Percentiles rank a stretch among this genome's conserved stretches.
Evolutionary conservation across 2,888 invertebrate species (phyloP).

Genomic region (Dryomyza anilis): DNA sequence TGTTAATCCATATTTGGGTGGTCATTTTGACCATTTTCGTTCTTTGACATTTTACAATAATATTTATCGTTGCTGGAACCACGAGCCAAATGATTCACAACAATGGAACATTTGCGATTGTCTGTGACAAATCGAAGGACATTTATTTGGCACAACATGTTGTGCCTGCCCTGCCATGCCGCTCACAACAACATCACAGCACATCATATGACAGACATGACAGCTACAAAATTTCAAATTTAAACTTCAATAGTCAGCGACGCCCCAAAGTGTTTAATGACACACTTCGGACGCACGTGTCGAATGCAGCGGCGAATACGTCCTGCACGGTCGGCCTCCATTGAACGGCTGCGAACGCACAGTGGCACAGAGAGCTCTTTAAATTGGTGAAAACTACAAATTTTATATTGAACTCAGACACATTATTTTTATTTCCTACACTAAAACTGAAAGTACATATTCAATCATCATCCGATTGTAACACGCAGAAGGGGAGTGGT

Average conservation of each 20-base stretch:
- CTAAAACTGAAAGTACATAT: no score
- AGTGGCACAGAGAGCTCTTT: no score
- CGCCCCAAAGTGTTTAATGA: conserved; percentile 40
- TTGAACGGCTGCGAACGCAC: no score
- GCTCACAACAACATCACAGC: neutral
- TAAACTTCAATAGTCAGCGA: conserved; percentile 26
- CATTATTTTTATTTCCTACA: no score
- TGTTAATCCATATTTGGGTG: no score
- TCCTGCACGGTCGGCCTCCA: no score
- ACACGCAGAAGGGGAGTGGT: no score
- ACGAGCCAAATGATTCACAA: conserved; percentile 2
- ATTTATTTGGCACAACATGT: conserved; percentile 33
- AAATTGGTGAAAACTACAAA: no score
- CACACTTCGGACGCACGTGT: conserved; percentile 34
- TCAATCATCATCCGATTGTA: no score
- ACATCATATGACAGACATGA: no score
- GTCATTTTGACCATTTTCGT: neutral
- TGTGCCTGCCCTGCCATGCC: conserved; percentile 11
- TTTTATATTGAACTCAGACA: no score
- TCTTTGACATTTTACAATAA: neutral
- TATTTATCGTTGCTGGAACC: neutral
- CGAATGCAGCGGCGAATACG: no score
- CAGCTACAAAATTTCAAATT: conserved; percentile 13
- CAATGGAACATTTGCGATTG: conserved; percentile 31
- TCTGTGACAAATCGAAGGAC: conserved; percentile 36